Base-by-base conservation (phyloP, 2,113 vertebrate genomes). In the Mastomys coucha region DNA sequence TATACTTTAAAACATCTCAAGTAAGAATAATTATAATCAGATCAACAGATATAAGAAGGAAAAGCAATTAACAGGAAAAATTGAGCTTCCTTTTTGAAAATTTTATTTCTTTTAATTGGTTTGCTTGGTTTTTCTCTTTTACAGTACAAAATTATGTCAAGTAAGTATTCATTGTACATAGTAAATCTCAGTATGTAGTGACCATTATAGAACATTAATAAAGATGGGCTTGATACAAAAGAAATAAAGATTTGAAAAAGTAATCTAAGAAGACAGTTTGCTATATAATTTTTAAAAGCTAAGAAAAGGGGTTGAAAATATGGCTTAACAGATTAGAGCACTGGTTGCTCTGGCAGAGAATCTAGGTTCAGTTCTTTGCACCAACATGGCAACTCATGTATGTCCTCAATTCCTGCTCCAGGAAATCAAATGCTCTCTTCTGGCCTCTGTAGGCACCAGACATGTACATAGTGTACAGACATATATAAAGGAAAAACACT, bases 131-230 rank as follows among this genome's bases (percentile, higher is more conserved):
- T 39, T 39, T 92, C 42, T 86, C 28, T 91, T 90, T 88, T 51
- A 45, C 81, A 95, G 89, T 12, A 65, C 4, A 78, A 97, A 2
- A 42, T 63, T 45, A 19, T 94, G 77, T 75, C 81, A 95, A 75
- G 49, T 56, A 73, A 3, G 4, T 76, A 0, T 53, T 80, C 67
- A 73, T 91, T 75, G 5, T 91, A 67, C 53, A 93, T 84, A 84
- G 73, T 84, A 89, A 94, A 13, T 14, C 72, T 91, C 28, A 69
- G 17, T 53, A 73, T 63, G 86, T 91, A 87, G 56, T 78, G 60
- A 95, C 51, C 51, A 14, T 51, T 90, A 70, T 7, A 80, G 33
- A 72, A 6, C 53, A 92, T n/a, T n/a, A 73, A 70, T 80, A 89
- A 86, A 67, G 39, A 77, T 8, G 6, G 51, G 14, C 39, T 88